These are phyloP conservation scores for Phoenicopterus ruber DNA, from an alignment of 2,113 vertebrate species.

Conservation along the genomic window DNA sequence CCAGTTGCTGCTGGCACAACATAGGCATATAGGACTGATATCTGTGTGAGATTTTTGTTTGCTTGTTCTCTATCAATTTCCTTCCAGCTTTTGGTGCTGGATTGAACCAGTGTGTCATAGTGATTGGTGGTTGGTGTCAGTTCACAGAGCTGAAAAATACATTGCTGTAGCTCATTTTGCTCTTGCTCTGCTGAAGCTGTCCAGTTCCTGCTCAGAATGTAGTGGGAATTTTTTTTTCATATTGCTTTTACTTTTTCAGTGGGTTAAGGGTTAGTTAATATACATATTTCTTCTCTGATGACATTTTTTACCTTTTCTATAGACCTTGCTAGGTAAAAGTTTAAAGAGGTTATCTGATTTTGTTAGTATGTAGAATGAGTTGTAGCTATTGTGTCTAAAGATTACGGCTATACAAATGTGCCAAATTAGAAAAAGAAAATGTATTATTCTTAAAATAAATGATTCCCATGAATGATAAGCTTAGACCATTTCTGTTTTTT, in stretches of 20 bases:
- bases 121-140: not conserved
- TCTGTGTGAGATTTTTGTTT: not conserved
- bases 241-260: not conserved
- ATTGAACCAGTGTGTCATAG: not conserved
- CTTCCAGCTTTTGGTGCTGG: not conserved
- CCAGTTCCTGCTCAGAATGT: not conserved
- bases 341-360: not conserved
- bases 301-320: not conserved
- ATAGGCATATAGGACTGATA: not conserved
- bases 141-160: not conserved
- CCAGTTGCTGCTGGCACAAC: not conserved
- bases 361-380: not conserved
- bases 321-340: not conserved
- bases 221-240: not conserved
- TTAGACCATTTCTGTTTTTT: not conserved
- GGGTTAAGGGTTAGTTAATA: not conserved
- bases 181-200: not conserved
- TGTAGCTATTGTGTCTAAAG: not conserved
- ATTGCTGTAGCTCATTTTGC: not conserved
- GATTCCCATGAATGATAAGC: not conserved
- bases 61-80: not conserved
- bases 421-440: not conserved
- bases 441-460: not conserved
- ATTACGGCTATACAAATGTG: not conserved
- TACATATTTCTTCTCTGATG: not conserved